Conservation (phyloP, 2,797 vertebrate species). For the Potorous gilbertii region DNA sequence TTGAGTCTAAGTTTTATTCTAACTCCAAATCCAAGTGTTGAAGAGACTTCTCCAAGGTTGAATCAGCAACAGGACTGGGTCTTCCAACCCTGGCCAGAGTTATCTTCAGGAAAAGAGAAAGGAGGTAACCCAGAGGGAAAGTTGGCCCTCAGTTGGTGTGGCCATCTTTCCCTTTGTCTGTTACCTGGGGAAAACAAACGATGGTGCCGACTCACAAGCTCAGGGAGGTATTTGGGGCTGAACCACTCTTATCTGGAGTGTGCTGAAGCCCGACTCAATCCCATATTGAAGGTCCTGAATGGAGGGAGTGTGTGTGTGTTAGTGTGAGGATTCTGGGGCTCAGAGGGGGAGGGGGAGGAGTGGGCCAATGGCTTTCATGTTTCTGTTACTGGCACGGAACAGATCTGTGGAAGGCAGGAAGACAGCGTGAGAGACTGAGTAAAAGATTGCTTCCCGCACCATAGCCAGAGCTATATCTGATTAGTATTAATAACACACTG, state of each 20-base stretch:
- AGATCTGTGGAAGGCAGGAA: slow-evolving; percentile 53
- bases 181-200: background rate
- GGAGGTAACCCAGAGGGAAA: background rate
- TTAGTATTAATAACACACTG: background rate
- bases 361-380: slow-evolving; percentile 57
- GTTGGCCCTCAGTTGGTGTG: background rate
- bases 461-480: background rate
- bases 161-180: background rate
- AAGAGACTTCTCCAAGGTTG: background rate
- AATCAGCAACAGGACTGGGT: background rate
- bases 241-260: slow-evolving; percentile 73
- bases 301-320: slow-evolving; percentile 76
- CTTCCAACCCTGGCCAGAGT: background rate
- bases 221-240: background rate
- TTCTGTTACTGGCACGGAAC: slow-evolving; percentile 72
- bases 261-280: slow-evolving; percentile 79
- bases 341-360: slow-evolving; percentile 68
- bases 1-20: background rate
- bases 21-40: background rate
- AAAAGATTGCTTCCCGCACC: background rate
- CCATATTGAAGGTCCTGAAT: slow-evolving; percentile 79
- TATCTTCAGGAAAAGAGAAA: fast-evolving
- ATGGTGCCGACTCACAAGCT: background rate
- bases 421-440: background rate
- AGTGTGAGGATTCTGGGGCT: slow-evolving; percentile 46